Conservation (phyloP, 2,797 vertebrate species). For the Calcarius lapponicus region DNA sequence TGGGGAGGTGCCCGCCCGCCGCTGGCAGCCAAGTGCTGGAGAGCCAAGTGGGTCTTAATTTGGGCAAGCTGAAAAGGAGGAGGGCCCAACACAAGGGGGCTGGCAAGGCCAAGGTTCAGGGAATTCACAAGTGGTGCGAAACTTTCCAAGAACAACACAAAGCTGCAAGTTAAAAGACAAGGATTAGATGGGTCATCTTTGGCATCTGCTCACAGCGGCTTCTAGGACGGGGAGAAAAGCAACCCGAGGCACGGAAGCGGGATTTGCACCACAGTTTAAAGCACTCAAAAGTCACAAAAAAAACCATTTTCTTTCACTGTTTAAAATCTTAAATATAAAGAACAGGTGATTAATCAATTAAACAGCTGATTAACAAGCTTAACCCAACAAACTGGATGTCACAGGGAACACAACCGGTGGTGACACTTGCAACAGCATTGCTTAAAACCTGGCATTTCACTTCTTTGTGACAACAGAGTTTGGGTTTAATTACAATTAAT, state of each 20-base stretch:
- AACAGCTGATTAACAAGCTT: neutral
- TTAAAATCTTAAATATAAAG: neutral
- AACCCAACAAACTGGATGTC: neutral
- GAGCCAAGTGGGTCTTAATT: conserved; percentile 84
- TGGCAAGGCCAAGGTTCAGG: conserved; percentile 84
- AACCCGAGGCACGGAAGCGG: neutral
- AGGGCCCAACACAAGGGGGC: conserved; percentile 81
- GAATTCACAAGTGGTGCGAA: conserved; percentile 87
- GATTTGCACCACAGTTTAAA: neutral
- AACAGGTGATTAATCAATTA: neutral
- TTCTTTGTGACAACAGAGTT: neutral
- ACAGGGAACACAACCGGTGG: neutral
- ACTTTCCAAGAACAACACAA: conserved; percentile 92
- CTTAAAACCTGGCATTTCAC: neutral
- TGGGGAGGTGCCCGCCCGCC: conserved; percentile 71
- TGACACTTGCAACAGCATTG: neutral
- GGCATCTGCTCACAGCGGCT: conserved; percentile 60
- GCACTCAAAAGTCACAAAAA: neutral
- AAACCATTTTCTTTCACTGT: fast-evolving
- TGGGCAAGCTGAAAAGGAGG: conserved; percentile 86
- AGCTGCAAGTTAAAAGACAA: conserved; percentile 92
- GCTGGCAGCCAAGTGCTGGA: conserved; percentile 77
- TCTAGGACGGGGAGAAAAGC: conserved; percentile 65
- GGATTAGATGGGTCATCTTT: conserved; percentile 80
- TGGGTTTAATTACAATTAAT: neutral